Conservation (phyloP, 1,140 invertebrate species). For the Ceratina japonica region DNA sequence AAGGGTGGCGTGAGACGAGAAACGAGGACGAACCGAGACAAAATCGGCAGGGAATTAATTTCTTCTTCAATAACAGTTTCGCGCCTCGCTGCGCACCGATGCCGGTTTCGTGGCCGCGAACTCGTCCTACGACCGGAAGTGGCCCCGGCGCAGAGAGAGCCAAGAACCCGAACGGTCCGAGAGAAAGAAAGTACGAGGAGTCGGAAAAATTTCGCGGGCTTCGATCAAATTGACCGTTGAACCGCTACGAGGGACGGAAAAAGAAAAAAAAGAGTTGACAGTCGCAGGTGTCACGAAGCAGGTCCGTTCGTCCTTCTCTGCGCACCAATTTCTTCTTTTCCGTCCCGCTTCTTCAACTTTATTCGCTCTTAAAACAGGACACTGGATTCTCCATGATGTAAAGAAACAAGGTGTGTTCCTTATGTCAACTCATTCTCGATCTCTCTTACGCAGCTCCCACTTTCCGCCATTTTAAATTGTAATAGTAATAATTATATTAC, state of each 20-base stretch:
- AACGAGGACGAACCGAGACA: conserved; percentile 33
- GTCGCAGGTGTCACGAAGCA: conserved; percentile 53
- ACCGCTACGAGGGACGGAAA: background rate
- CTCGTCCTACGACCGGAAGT: conserved; percentile 56
- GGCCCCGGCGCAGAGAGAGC: conserved; percentile 30
- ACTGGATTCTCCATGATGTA: no score
- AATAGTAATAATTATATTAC: no score
- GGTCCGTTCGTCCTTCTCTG: conserved; percentile 15
- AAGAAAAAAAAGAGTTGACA: background rate
- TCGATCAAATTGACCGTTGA: conserved; percentile 42
- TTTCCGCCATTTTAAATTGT: no score
- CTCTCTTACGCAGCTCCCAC: no score
- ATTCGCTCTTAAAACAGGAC: background rate
- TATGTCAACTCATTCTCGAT: no score
- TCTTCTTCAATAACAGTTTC: conserved; percentile 66
- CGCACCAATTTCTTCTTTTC: background rate
- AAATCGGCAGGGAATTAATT: conserved; percentile 66
- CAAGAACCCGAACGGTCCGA: conserved; percentile 10
- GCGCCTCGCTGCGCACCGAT: conserved; percentile 62
- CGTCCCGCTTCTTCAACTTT: background rate
- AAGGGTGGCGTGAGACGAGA: conserved; percentile 38
- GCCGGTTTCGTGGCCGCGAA: conserved; percentile 49
- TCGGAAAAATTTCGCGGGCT: conserved; percentile 32
- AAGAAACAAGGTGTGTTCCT: no score
- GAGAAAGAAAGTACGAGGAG: background rate